Percentiles rank a stretch among this genome's conserved stretches.
Evolutionary conservation across 2,797 vertebrate genomes (phyloP).

Genomic region (Florisuga fusca): DNA sequence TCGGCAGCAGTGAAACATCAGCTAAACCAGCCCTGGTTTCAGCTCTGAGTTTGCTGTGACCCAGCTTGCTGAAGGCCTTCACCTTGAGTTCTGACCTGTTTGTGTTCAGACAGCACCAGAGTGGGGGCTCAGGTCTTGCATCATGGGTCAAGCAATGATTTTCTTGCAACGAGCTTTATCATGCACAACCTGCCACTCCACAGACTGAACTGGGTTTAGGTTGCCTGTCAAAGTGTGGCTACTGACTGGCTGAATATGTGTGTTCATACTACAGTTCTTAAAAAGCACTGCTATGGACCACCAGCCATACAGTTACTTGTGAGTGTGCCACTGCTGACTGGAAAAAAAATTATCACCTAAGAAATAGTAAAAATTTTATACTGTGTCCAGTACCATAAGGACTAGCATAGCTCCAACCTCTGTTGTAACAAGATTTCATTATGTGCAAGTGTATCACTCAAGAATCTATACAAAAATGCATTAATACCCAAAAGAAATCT

Average conservation of each 20-base stretch:
- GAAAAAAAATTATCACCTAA: background rate
- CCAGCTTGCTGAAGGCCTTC: background rate
- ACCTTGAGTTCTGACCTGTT: background rate
- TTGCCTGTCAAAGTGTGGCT: background rate
- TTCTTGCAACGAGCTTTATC: background rate
- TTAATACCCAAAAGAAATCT: background rate
- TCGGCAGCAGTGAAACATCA: background rate
- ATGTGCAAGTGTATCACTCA: background rate
- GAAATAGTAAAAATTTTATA: background rate
- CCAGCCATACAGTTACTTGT: background rate
- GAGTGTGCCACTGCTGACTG: background rate
- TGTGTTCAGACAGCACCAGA: background rate
- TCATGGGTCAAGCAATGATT: background rate
- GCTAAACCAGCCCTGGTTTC: background rate
- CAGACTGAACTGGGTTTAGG: background rate
- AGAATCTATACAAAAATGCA: background rate
- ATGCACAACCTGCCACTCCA: background rate
- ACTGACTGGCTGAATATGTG: background rate
- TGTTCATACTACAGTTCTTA: background rate
- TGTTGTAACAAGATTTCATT: background rate
- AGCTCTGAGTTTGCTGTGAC: background rate
- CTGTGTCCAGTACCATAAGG: background rate
- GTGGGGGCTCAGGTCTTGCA: background rate
- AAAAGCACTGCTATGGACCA: background rate
- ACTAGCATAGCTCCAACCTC: background rate